A percentile compares a stretch with the other conserved stretches of the same genome.
Conservation (phyloP, 1,140 invertebrate species). For the Venustaconcha ellipsiformis region DNA sequence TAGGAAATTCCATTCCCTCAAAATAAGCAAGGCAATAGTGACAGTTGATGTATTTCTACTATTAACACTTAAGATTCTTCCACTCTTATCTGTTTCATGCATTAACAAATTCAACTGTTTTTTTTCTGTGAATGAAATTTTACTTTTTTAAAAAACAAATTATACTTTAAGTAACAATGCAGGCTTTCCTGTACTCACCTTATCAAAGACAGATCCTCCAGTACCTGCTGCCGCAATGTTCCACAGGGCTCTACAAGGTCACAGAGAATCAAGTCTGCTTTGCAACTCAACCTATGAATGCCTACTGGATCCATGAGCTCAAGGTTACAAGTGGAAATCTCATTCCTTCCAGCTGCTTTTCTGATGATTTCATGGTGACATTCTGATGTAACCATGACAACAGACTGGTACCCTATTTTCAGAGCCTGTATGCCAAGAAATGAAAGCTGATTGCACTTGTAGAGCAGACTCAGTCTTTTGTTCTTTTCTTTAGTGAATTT, state of each 20-base stretch:
- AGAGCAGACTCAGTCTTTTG: slow-evolving; percentile 27
- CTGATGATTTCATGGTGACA: slow-evolving; percentile 31
- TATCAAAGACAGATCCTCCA: slow-evolving; percentile 55
- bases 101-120: too few relatives aligned
- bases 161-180: too few relatives aligned
- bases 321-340: slow-evolving; percentile 24
- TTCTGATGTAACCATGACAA: slow-evolving; percentile 29
- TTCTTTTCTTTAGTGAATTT: slow-evolving; percentile 9
- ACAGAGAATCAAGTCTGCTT: slow-evolving; percentile 43
- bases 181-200: slow-evolving; percentile 34
- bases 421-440: slow-evolving; percentile 44
- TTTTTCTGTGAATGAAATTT: too few relatives aligned
- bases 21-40: too few relatives aligned
- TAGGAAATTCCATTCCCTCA: too few relatives aligned
- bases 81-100: too few relatives aligned
- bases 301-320: slow-evolving; percentile 26
- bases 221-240: slow-evolving; percentile 48
- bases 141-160: too few relatives aligned
- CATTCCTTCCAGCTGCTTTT: slow-evolving; percentile 36
- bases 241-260: slow-evolving; percentile 58
- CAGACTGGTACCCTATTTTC: slow-evolving; percentile 29
- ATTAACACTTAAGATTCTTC: too few relatives aligned
- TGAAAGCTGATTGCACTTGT: slow-evolving; percentile 41
- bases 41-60: too few relatives aligned
- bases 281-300: slow-evolving; percentile 20